Evolutionary conservation across 2,113 vertebrate species (phyloP), one percentile per base, ranked within the genome.

Genomic region (Odocoileus virginianus): DNA sequence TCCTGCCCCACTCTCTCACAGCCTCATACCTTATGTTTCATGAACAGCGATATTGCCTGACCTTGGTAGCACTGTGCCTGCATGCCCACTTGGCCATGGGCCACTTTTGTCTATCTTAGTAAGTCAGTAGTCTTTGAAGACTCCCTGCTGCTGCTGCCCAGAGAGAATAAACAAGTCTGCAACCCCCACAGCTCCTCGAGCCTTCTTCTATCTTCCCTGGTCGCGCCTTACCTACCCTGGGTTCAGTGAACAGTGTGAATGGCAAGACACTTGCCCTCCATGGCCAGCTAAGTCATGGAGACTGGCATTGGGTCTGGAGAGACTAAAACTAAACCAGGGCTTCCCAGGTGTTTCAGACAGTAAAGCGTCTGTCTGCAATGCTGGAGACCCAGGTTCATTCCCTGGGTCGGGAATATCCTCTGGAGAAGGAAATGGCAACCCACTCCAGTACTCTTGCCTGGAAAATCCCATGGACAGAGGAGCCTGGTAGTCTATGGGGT

Each of bases 201-300:
- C 12, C 67, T 74, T 74, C 67, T 40, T 74, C 21, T 36, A 23
- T 74, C 36, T 74, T 40, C 36, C 11, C 5, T 25, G 19, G 67
- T 74, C 21, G 0, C 5, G 0, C 11, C 67, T 74, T 40, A 74
- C 36, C 11, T 40, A 40, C 67, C 67, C 36, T 74, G n/a, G 67
- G 67, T 40, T 23, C 21, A 74, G 36, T 23, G 67, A 74, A 74
- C 36, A 23, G 2, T 13, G 13, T 23, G 67, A 74, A 40, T 40
- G 67, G 11, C 67, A 74, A 40, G 67, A 40, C 21, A 13, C n/a
- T 74, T 74, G 96, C 27, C 30, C 1, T 1, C 1, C 0, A 67
- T 55, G 81, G 60, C 96, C 87, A 95, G 52, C 33, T 95, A 97
- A 95, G 83, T 95, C 82, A 94, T 28, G 1, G 91, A 98, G 57